A percentile compares a stretch with the other conserved stretches of the same genome.
These are phyloP conservation scores for Mesocentrotus franciscanus DNA, from an alignment of 53 echinoderm and acorn worm genomes.

Conservation along the genomic window DNA sequence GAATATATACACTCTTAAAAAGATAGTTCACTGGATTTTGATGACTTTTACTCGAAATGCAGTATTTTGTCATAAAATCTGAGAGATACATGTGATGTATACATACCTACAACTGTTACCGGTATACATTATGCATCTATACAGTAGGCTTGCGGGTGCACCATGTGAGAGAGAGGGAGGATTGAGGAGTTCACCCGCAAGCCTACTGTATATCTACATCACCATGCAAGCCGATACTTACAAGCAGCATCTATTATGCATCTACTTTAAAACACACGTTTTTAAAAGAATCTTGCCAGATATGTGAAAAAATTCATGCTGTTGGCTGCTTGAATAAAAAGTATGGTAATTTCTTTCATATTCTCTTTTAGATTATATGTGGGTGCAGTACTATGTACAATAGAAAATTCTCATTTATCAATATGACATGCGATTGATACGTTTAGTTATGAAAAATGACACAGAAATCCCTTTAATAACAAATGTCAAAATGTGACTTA, in stretches of 20 bases:
- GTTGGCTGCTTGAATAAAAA: neutral
- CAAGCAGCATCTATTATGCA: no score
- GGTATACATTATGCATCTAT: no score
- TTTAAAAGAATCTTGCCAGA: neutral
- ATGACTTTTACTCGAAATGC: neutral
- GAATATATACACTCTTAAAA: neutral
- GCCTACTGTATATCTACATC: no score
- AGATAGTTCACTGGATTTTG: neutral
- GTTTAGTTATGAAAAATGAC: neutral
- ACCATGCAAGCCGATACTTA: no score
- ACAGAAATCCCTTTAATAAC: neutral
- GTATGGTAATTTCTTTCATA: neutral
- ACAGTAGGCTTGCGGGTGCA: no score
- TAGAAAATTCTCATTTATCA: neutral
- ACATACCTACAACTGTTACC: neutral
- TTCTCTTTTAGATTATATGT: neutral
- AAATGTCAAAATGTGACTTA: no score
- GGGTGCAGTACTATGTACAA: neutral
- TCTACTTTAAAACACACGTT: no score
- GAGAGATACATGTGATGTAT: neutral
- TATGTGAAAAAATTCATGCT: neutral
- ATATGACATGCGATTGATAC: neutral
- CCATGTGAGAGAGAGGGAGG: no score
- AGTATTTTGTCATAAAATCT: neutral
- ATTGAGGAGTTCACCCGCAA: no score